Evolutionary conservation across 2,113 vertebrate genomes (phyloP).

Genomic region (Probosciger aterrimus): DNA sequence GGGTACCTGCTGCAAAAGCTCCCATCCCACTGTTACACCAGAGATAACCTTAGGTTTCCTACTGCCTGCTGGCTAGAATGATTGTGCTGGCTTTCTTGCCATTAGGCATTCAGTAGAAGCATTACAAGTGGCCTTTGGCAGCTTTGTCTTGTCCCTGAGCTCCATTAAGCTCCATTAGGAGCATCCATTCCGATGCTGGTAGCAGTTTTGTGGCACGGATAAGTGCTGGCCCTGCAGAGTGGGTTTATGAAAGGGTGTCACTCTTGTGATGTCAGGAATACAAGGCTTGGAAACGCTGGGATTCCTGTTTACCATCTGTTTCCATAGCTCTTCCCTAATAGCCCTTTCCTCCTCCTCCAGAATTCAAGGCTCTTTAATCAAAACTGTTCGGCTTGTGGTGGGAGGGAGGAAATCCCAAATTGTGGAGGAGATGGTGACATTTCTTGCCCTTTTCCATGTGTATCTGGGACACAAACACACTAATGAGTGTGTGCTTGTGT

Average conservation of each 20-base stretch:
- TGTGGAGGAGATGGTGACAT: background rate
- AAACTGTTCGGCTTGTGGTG: conserved; percentile 5
- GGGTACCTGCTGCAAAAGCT: background rate
- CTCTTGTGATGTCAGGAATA: background rate
- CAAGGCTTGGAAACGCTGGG: background rate
- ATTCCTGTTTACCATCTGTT: conserved; percentile 1
- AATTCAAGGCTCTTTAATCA: background rate
- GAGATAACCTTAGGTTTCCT: background rate
- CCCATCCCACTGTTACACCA: background rate
- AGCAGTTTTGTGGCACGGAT: background rate
- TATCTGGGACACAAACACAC: background rate
- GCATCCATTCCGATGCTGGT: fast-evolving
- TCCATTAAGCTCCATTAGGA: conserved; percentile 32
- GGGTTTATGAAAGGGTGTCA: background rate
- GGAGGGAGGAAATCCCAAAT: background rate
- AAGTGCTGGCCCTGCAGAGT: background rate
- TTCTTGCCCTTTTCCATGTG: background rate
- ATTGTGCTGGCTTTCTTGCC: background rate
- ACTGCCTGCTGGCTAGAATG: background rate
- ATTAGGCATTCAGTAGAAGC: background rate
- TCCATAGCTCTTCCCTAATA: background rate
- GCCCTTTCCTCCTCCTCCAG: background rate
- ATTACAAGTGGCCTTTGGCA: background rate
- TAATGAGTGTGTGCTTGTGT: background rate
- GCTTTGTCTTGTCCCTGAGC: background rate